Conservation (phyloP, 1,140 invertebrate genomes). For the Idris sp. region DNA sequence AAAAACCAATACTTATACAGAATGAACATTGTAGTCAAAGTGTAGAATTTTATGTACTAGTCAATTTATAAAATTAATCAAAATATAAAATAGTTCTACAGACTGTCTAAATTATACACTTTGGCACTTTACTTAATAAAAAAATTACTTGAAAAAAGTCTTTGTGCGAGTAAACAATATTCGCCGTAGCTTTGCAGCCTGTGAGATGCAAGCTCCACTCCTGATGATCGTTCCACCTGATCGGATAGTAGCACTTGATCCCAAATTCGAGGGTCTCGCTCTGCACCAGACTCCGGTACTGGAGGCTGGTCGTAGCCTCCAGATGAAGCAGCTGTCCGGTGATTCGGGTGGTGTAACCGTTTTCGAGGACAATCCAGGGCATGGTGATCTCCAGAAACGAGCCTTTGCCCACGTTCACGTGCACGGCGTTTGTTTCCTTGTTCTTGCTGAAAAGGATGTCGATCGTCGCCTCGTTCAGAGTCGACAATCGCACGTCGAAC, state of each 20-base stretch:
- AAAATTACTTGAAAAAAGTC: constrained; percentile 90
- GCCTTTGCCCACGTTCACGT: constrained; percentile 94
- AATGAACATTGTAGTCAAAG: too few species aligned
- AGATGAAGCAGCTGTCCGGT: constrained; percentile 94
- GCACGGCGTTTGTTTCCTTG: constrained; percentile 97
- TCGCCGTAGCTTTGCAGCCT: constrained; percentile 94
- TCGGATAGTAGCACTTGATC: constrained; percentile 91
- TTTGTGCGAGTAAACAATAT: constrained; percentile 95
- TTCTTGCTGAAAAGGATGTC: constrained; percentile 98
- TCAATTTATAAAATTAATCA: too few species aligned
- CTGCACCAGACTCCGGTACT: constrained; percentile 93
- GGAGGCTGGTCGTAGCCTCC: constrained; percentile 95
- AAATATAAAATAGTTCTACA: too few species aligned
- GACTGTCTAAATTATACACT: too few species aligned
- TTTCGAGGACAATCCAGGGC: constrained; percentile 92
- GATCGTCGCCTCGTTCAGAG: constrained; percentile 93
- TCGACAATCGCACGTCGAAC: constrained; percentile 94
- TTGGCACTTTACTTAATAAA: too few species aligned
- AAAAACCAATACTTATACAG: too few species aligned
- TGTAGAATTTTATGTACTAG: too few species aligned
- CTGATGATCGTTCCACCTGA: constrained; percentile 96
- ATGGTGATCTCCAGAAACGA: constrained; percentile 97
- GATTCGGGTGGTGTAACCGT: constrained; percentile 93
- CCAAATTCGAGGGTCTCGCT: constrained; percentile 97
- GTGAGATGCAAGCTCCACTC: constrained; percentile 93